Conservation (phyloP, 2,113 vertebrate genomes). For the Sylvietta virens region DNA sequence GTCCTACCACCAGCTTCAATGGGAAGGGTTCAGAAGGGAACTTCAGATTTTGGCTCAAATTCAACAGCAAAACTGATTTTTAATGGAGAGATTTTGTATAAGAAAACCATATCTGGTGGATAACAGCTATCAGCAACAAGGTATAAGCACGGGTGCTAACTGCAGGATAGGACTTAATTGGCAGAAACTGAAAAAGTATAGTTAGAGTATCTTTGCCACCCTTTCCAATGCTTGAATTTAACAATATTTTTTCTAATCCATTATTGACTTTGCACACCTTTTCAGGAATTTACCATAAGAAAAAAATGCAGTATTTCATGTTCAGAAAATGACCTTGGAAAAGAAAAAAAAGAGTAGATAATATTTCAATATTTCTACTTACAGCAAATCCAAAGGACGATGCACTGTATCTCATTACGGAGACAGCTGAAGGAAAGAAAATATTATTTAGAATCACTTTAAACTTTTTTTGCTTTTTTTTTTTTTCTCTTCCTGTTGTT, state of each 20-base stretch:
- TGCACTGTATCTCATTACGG: constrained; percentile 96
- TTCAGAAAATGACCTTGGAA: neutral
- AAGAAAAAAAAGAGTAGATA: neutral
- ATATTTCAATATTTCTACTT: constrained; percentile 73
- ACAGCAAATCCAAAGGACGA: constrained; percentile 99
- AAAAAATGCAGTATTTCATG: neutral
- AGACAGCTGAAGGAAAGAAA: constrained; percentile 88
- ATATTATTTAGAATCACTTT: constrained; percentile 64
- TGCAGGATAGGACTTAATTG: neutral
- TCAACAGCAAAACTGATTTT: neutral
- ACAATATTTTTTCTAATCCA: neutral
- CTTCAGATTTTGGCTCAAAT: neutral
- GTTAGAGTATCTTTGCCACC: neutral
- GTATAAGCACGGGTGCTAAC: neutral
- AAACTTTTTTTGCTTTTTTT: neutral
- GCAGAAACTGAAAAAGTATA: neutral
- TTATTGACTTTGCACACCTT: neutral
- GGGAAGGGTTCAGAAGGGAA: neutral
- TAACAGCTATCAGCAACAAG: neutral
- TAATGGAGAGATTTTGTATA: neutral
- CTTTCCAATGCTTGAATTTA: neutral
- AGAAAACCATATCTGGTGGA: neutral
- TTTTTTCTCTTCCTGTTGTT: neutral
- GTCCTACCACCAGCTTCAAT: neutral
- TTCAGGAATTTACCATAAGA: neutral